Evolutionary conservation across 2,113 vertebrate species (phyloP).

Genomic region (Aptenodytes forsteri): DNA sequence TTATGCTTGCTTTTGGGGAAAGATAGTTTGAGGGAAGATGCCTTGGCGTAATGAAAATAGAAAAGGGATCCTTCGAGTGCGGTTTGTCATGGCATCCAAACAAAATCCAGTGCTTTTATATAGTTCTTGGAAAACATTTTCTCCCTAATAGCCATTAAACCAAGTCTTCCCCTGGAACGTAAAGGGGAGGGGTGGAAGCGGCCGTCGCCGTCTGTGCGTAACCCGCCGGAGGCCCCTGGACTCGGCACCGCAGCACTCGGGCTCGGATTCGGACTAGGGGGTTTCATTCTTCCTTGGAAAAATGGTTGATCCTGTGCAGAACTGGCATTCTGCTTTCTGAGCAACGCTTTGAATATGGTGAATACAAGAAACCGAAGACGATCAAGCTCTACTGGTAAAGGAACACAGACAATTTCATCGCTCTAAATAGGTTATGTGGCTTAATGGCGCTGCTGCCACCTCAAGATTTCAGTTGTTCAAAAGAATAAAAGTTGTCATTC

Average conservation of each 20-base stretch:
- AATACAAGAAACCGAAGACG: not conserved
- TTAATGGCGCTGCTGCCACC: not conserved
- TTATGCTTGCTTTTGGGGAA: not conserved
- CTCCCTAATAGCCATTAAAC: not conserved
- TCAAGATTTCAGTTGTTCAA: not conserved
- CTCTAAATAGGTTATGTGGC: not conserved
- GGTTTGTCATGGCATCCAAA: not conserved
- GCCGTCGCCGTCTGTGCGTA: rapidly evolving
- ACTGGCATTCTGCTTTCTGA: no score
- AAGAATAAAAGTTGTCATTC: not conserved
- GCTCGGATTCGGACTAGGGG: not conserved
- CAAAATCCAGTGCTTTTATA: not conserved
- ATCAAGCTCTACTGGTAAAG: not conserved
- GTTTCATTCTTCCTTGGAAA: not conserved
- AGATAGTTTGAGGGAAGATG: not conserved
- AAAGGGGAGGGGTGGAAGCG: not conserved
- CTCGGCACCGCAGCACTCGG: not conserved
- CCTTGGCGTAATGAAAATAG: not conserved
- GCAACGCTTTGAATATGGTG: no score
- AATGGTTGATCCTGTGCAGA: not conserved
- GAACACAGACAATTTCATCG: rapidly evolving
- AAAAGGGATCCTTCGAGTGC: not conserved
- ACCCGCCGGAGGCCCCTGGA: not conserved
- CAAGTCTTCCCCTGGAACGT: not conserved
- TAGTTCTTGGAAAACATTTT: not conserved